Evolutionary conservation across 64 coral and sea anemone species (phyloP), one percentile per base, ranked within the genome.

Genomic region (Pocillopora verrucosa): DNA sequence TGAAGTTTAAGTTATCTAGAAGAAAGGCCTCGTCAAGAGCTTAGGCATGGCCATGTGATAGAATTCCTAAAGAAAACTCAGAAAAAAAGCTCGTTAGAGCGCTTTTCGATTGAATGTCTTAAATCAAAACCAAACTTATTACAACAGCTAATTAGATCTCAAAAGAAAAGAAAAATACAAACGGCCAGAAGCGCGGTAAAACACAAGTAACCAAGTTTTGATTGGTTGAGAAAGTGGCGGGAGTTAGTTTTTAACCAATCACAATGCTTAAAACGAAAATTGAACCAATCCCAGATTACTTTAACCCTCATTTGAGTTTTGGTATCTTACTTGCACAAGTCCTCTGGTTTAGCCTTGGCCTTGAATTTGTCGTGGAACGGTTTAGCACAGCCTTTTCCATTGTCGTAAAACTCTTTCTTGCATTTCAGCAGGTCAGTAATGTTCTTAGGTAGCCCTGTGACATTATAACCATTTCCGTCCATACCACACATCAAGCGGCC

Each of bases 291-390:
- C 30, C 30, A 30, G 30, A 30, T 30, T 30, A 30, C 30, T 30
- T 30, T 30, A 30, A 30, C 30, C 30, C 30, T 30, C 30, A 30
- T 30, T 30, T 30, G 30, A 30, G 30, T 30, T 30, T 30, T 30
- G 30, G 30, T 30, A 30, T 30, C 82, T 93, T 88, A 93, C 92
- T 75, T 56, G 41, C 92, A 93, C 51, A 89, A 73, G n/a, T 65
- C 70, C 0, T 36, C 34, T 24, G 56, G 68, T 10, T 59, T 60
- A 5, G 16, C 56, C 12, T 93, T 77, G 34, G n/a, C 59, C 45
- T 34, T 60, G 36, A 89, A 84, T 36, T 77, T 73, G 38, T 68
- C 75, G 3, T 82, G 79, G 38, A 93, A 93, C 16, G 64, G 59
- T n/a, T 76, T 77, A 16, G 87, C 92, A 45, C 92, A 93, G 7